A percentile compares a stretch with the other conserved stretches of the same genome.
phyloP scores from a whole-genome alignment of 1,140 invertebrate genomes.

The Eubasilissa regina region DNA sequence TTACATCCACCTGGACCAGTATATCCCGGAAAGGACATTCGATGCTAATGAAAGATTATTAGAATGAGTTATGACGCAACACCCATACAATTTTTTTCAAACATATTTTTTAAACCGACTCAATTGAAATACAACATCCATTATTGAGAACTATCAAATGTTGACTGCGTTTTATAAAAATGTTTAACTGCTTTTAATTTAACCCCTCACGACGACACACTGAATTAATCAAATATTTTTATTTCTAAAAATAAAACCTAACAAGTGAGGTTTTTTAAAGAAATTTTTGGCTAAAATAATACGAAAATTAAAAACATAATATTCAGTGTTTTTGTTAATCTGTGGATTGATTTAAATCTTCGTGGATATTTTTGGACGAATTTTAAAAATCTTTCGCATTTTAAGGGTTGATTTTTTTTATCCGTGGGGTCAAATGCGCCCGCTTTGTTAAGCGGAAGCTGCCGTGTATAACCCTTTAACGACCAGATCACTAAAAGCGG shows the following conservation, averaged over 20 bases:
- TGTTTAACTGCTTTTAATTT: constrained; percentile 17
- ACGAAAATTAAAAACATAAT: too few species aligned
- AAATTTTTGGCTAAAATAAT: too few species aligned
- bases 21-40: constrained; percentile 36
- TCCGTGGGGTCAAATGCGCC: constrained; percentile 46
- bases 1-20: constrained; percentile 49
- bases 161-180: neutral
- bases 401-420: constrained; percentile 29
- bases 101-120: neutral
- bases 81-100: constrained; percentile 34
- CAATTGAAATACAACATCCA: constrained; percentile 35
- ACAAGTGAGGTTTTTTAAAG: too few species aligned
- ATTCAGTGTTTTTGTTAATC: too few species aligned
- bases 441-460: constrained; percentile 50
- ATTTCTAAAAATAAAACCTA: too few species aligned
- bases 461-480: constrained; percentile 55
- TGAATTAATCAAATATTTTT: too few species aligned
- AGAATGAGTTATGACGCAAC: constrained; percentile 39
- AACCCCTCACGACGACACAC: neutral
- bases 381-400: neutral
- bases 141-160: constrained; percentile 35
- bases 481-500: constrained; percentile 34
- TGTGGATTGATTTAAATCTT: too few species aligned
- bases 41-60: constrained; percentile 53
- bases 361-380: too few species aligned